Evolutionary conservation across 2,888 invertebrate species (phyloP), one percentile per base, ranked within the genome.

Genomic region (Polyploca ridens): DNA sequence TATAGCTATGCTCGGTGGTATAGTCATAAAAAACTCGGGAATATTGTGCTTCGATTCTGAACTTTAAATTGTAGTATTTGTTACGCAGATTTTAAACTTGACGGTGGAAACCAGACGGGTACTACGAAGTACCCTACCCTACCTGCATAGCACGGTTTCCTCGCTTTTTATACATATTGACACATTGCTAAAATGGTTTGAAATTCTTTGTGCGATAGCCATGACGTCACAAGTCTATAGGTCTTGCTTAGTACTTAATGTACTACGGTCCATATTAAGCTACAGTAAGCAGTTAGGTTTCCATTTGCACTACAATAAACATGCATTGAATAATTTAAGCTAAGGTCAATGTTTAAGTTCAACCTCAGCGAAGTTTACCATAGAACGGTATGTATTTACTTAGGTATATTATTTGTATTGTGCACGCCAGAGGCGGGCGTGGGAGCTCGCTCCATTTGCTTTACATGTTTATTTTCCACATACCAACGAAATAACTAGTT

Each of bases 401-500:
- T 54, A 54, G 19, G 54, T 54, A 10, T 54, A 54, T 54, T 54
- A 54, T 54, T 54, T 54, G 19, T 54, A 10, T 54, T 10, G 19
- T 54, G 54, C 54, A 54, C 19, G 54, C 54, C 2, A 7, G 35
- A 5, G 35, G 7, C 10, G n/a, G 19, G 54, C 54, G 54, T 54
- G 54, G 54, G 54, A 54, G 54, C 19, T 16, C 54, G 54, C 16
- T 19, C 19, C 62, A 59, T 58, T 60, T 66, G 64, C 59, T 41
- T 62, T 62, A 19, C 10, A 54, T 54, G 54, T 54, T 54, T 19
- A 54, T 19, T 54, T 54, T 49, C 1, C 49, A 54, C 19, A 10
- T 54, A 54, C 8, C 38, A 10, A 8, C 16, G 49, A 10, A 54
- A 7, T 46, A 46, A 14, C 16, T 19, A 54, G 16, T 41, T 13